phyloP scores from a whole-genome alignment of 2,113 vertebrate genomes.

The Gavialis gangeticus region DNA sequence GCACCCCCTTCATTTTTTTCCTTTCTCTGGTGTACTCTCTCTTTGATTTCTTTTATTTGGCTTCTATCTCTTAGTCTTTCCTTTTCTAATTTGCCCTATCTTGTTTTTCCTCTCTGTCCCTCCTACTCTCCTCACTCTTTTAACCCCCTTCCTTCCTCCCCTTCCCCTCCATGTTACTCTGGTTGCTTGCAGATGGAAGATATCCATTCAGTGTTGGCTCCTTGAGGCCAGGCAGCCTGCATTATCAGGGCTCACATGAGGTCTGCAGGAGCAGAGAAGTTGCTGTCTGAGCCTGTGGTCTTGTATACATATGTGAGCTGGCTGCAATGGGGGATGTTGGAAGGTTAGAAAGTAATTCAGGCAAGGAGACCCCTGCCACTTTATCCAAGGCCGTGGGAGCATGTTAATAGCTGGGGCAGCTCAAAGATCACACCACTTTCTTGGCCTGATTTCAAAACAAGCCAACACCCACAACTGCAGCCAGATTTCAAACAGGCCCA shows the following conservation, averaged over 20 bases:
- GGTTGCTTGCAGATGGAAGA: not conserved
- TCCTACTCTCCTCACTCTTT: not conserved
- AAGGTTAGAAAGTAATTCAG: accelerated
- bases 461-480: not conserved
- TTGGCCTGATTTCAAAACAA: not conserved
- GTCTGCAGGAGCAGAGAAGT: not conserved
- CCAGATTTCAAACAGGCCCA: not conserved
- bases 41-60: no score
- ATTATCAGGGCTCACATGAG: not conserved
- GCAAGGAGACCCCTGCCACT: not conserved
- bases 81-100: no score
- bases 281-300: not conserved
- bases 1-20: no score
- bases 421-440: accelerated
- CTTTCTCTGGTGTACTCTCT: no score
- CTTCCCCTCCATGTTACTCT: not conserved
- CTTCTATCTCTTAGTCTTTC: no score
- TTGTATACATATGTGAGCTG: not conserved
- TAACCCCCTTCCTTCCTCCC: not conserved
- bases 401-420: not conserved
- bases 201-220: not conserved
- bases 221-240: no score
- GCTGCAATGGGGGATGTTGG: not conserved
- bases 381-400: not conserved
- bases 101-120: not conserved